These are phyloP conservation scores for Chelonus formosanus DNA, from an alignment of 2,888 invertebrate genomes.

Conservation along the genomic window DNA sequence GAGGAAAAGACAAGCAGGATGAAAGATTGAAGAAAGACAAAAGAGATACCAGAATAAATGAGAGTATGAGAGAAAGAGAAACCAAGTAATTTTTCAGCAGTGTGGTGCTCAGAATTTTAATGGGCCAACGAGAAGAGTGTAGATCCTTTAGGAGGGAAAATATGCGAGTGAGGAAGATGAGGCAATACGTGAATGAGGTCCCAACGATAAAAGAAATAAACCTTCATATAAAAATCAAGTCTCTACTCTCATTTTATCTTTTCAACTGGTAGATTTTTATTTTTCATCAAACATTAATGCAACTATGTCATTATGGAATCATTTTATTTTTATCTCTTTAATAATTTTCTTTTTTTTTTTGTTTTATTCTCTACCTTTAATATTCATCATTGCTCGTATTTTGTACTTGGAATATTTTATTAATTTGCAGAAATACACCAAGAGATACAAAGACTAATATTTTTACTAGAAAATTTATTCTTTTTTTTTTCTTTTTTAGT, in stretches of 20 bases:
- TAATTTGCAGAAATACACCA: too few relatives aligned
- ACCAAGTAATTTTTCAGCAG: constrained; percentile 50
- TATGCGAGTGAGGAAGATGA: constrained; percentile 43
- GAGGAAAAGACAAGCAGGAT: constrained; percentile 13
- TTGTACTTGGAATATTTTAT: too few relatives aligned
- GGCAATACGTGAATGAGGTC: constrained; percentile 44
- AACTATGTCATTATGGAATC: too few relatives aligned
- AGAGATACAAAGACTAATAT: too few relatives aligned
- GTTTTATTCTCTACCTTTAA: too few relatives aligned
- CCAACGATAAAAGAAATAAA: constrained; percentile 49
- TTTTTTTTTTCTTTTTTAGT: too few relatives aligned
- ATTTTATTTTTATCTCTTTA: too few relatives aligned
- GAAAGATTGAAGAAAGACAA: too few relatives aligned
- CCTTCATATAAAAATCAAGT: constrained; percentile 50
- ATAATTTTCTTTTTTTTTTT: too few relatives aligned
- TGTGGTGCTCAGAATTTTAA: constrained; percentile 51
- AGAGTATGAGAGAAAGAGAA: constrained; percentile 13
- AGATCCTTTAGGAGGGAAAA: constrained; percentile 35
- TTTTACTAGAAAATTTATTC: too few relatives aligned
- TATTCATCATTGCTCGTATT: too few relatives aligned
- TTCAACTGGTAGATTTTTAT: constrained; percentile 5
- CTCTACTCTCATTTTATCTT: constrained; percentile 13
- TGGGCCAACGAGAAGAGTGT: constrained; percentile 41
- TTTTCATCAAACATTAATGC: background rate
- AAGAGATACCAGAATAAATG: background rate